These are phyloP conservation scores for Hydrophis major DNA, from an alignment of 2,797 vertebrate species.

Conservation along the genomic window DNA sequence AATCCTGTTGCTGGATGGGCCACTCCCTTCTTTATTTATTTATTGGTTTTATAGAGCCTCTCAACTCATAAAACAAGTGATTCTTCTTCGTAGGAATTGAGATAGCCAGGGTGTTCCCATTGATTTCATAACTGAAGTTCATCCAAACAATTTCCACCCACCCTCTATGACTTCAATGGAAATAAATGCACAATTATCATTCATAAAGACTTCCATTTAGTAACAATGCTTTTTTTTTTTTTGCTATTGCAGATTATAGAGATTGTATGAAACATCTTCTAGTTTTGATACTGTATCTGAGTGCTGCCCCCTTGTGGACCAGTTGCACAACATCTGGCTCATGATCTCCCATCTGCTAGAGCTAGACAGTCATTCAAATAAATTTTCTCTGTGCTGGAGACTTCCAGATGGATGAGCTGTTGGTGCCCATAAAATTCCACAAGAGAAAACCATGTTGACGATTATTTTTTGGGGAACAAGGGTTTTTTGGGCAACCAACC, in stretches of 20 bases:
- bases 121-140: not conserved
- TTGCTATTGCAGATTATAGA: not conserved
- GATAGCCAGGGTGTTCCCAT: not conserved
- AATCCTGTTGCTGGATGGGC: not conserved
- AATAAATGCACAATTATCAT: not conserved
- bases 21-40: not conserved
- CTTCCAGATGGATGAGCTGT: not conserved
- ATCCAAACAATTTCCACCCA: not conserved
- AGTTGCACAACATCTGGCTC: not conserved
- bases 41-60: not conserved
- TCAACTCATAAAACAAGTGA: not conserved
- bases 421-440: not conserved
- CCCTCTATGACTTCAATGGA: not conserved
- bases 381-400: not conserved
- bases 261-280: not conserved
- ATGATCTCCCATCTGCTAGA: too few relatives aligned
- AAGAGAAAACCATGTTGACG: not conserved
- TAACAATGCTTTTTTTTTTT: not conserved
- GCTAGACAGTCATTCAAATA: not conserved
- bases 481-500: not conserved
- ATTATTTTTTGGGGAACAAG: not conserved
- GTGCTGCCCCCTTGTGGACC: constrained; percentile 7
- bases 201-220: not conserved
- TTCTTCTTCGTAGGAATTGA: not conserved
- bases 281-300: not conserved